Conservation (phyloP, 2,797 vertebrate genomes). For the Cottoperca gobio region DNA sequence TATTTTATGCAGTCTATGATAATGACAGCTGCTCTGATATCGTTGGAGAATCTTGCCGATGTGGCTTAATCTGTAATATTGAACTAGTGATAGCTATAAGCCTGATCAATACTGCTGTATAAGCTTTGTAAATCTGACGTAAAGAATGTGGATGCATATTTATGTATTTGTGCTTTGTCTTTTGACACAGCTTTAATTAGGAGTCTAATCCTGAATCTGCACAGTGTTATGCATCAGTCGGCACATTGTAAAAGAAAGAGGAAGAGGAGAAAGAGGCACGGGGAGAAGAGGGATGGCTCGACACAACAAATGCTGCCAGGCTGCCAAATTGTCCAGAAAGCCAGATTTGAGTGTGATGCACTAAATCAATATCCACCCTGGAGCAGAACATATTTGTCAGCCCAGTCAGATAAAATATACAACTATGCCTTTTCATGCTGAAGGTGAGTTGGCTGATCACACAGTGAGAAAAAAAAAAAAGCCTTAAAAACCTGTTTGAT, state of each 20-base stretch:
- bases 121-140: conserved; percentile 3
- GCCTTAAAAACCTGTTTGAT: conserved; percentile 4
- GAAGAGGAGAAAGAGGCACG: background rate
- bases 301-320: conserved; percentile 20
- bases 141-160: conserved; percentile 2
- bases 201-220: background rate
- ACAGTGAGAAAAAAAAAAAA: background rate
- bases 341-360: conserved; percentile 19
- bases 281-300: background rate
- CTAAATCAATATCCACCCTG: conserved; percentile 32
- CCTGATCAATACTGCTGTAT: background rate
- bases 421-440: conserved; percentile 7
- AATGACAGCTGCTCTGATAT: background rate
- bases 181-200: background rate
- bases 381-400: conserved; percentile 25
- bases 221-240: background rate
- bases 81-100: background rate
- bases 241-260: conserved; percentile 2
- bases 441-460: conserved; percentile 13
- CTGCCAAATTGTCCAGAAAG: conserved; percentile 22
- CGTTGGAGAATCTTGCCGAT: background rate
- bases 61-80: background rate
- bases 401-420: conserved; percentile 31
- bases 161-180: background rate
- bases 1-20: no score